A percentile compares a stretch with the other conserved stretches of the same genome.
Conservation (phyloP, 2,797 vertebrate genomes). For the Gymnoscopelus microlampas region DNA sequence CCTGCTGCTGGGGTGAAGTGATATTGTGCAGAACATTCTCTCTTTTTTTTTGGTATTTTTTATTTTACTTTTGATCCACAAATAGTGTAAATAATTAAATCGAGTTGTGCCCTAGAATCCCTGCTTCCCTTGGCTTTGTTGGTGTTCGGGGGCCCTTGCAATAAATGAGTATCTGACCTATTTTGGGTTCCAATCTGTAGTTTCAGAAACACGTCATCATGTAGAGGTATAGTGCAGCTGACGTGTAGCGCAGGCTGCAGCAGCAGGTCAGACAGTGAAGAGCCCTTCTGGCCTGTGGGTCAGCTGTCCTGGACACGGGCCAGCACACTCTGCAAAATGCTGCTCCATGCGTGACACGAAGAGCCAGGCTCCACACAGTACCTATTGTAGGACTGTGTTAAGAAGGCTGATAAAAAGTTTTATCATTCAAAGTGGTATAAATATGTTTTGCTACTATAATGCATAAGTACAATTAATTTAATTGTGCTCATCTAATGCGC, state of each 20-base stretch:
- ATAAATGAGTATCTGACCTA: no score
- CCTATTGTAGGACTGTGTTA: neutral
- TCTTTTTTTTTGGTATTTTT: no score
- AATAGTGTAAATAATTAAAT: no score
- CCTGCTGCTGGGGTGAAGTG: neutral
- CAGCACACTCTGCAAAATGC: constrained; percentile 32
- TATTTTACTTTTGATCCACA: no score
- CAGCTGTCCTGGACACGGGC: constrained; percentile 62
- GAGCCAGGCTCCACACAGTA: neutral
- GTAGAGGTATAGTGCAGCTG: constrained; percentile 56
- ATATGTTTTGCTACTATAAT: no score
- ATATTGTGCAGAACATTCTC: no score
- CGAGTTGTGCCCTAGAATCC: neutral
- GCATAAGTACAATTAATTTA: no score
- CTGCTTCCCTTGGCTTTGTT: neutral
- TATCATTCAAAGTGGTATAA: no score
- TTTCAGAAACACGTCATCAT: neutral
- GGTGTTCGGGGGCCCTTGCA: neutral
- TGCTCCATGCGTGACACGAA: constrained; percentile 16
- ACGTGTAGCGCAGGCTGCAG: constrained; percentile 55
- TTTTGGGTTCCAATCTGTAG: neutral
- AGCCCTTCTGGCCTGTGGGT: constrained; percentile 56
- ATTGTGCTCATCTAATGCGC: no score
- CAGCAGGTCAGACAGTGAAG: constrained; percentile 69
- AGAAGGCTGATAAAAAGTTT: neutral